Base-by-base conservation (phyloP, 2,113 vertebrate species). In the Myocastor coypus region DNA sequence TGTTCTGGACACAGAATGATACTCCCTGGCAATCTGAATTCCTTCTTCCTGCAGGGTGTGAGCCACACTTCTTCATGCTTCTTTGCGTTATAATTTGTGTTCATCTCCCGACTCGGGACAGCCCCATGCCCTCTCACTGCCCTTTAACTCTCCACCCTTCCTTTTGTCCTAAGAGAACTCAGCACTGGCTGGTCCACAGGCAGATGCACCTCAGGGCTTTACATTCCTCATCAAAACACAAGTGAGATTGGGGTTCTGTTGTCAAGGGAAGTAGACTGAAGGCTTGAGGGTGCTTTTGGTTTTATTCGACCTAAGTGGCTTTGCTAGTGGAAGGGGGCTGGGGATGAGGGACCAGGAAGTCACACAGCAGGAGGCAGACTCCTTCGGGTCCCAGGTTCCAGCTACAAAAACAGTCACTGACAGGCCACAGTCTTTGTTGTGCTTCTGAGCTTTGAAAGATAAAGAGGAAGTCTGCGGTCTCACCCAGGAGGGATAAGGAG, bases 331-430 rank as follows among this genome's bases (percentile, higher is more conserved):
- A 34, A 14, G 20, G 5, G 40, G n/a, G 4, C 1, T 40, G 81
- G 13, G 37, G 2, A 64, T 1, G 13, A 14, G 82, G 84, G 46
- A 50, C 57, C 46, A 91, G 87, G 89, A 91, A 84, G 83, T 32
- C n/a, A n/a, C 91, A 78, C 42, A 68, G 61, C 57, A 30, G 64
- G 71, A 55, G n/a, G 16, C 40, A 96, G 87, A 94, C 81, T 83
- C 52, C 78, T 91, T 94, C 87, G 81, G 64, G 78, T 86, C 84
- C 83, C 86, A 80, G 63, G 86, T 6, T 89, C 91, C 96, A 94
- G 94, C 91, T 96, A 91, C 73, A 92, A 96, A 96, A 96, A 97
- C 91, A 96, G 92, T 78, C 22, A 61, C 63, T 63, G 89, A 81
- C 0, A 80, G 52, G 57, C 73, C 87, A 37, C 6, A 81, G 55